Base-by-base conservation (phyloP, 2,888 invertebrate species). In the Blera fallax region DNA sequence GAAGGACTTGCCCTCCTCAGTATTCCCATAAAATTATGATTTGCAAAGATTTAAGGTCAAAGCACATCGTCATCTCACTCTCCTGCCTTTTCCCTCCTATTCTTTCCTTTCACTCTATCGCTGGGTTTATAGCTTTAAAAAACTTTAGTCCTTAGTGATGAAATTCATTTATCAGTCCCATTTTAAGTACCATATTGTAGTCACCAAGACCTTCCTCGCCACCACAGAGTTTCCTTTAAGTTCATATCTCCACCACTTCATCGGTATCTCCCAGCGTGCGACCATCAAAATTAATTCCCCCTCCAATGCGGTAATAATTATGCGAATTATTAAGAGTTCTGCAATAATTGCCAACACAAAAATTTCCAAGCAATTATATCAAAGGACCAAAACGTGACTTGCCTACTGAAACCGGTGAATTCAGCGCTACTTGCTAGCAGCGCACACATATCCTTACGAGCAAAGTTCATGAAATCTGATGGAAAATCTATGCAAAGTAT, bases 401-500 rank as follows among this genome's bases (percentile, higher is more conserved):
- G 76, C 21, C n/a, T 76, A 7, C 27, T 3, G 4, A n/a, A 18
- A n/a, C 6, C 8, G 11, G 16, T 50, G 18, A 29, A 8, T 29
- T 0, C 29, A 29, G 3, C 6, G 21, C 24, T 2, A 43, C 18
- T n/a, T n/a, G n/a, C n/a, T n/a, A n/a, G n/a, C n/a, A n/a, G n/a
- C n/a, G n/a, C n/a, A n/a, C 5, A n/a, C 7, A 29, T 40, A n/a
- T 21, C 10, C 24, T 16, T n/a, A 2, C 11, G 2, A 29, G 6
- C 24, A n/a, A 27, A 27, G 76, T 50, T 76, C 56, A 48, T 67
- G 67, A 50, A 58, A 50, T 67, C 50, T 58, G 48, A 50, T 76
- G 67, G 48, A 32, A 67, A 58, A 67, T 67, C 67, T 76, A 76
- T 76, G 76, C 67, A 76, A 76, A 76, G 29, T 67, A 50, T 37